phyloP scores from a whole-genome alignment of 2,113 vertebrate genomes.

The Reinhardtius hippoglossoides region DNA sequence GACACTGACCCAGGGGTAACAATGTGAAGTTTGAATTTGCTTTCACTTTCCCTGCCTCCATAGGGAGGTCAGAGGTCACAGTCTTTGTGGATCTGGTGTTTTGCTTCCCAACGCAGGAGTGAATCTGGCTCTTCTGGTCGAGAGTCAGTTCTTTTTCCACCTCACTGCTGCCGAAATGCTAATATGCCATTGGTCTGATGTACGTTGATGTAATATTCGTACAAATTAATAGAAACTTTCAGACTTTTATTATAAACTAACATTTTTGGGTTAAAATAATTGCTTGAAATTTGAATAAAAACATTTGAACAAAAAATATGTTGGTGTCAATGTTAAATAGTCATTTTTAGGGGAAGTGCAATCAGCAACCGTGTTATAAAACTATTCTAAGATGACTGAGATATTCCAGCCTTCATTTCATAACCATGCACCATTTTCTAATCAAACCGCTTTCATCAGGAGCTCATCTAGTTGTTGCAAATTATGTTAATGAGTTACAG shows the following conservation, averaged over 20 bases:
- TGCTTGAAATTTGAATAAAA: too few relatives aligned
- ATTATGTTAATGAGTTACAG: constrained; percentile 74
- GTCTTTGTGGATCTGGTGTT: background rate
- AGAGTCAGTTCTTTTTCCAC: background rate
- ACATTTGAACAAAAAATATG: background rate
- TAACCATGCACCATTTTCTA: constrained; percentile 63
- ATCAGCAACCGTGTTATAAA: constrained; percentile 47
- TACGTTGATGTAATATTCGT: background rate
- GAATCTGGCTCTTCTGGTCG: background rate
- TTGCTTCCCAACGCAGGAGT: background rate
- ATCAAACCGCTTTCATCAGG: constrained; percentile 73
- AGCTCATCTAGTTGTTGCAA: constrained; percentile 68
- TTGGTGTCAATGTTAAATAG: background rate
- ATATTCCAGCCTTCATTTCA: constrained; percentile 42
- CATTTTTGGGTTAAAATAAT: too few relatives aligned
- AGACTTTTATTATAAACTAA: too few relatives aligned
- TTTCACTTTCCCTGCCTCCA: background rate
- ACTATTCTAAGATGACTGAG: constrained; percentile 32
- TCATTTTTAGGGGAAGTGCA: constrained; percentile 6
- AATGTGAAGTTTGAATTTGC: constrained; percentile 23
- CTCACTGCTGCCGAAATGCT: constrained; percentile 1
- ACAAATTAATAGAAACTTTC: too few relatives aligned
- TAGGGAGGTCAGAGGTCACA: constrained; percentile 34
- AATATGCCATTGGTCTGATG: background rate
- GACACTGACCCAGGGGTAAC: constrained; percentile 16